phyloP scores from a whole-genome alignment of 2,888 invertebrate genomes.

The Euclidia mi region DNA sequence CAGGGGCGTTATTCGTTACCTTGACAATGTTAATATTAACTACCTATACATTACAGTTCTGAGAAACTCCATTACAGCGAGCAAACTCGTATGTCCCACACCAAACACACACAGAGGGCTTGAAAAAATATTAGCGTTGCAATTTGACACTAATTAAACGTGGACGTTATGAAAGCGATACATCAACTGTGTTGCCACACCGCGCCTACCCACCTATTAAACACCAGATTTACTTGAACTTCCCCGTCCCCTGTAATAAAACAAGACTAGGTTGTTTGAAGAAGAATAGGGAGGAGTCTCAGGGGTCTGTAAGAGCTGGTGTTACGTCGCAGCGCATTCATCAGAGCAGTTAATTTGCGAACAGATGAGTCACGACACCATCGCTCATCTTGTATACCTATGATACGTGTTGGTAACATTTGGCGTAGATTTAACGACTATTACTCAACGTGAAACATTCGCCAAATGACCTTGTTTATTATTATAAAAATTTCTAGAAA shows the following conservation, averaged over 20 bases:
- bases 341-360: conserved; percentile 88
- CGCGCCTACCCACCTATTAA: conserved; percentile 74
- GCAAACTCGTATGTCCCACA: conserved; percentile 31
- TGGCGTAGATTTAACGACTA: conserved; percentile 57
- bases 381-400: conserved; percentile 82
- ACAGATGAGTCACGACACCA: conserved; percentile 85
- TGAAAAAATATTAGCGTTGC: conserved; percentile 80
- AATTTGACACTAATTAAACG: conserved; percentile 86
- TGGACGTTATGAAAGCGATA: conserved; percentile 84
- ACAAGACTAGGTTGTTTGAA: conserved; percentile 33
- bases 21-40: neutral
- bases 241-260: conserved; percentile 40
- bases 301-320: conserved; percentile 67
- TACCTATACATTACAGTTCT: neutral
- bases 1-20: too few species aligned
- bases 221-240: conserved; percentile 64
- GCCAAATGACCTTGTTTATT: neutral
- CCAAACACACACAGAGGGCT: conserved; percentile 43
- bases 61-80: conserved; percentile 7
- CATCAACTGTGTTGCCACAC: conserved; percentile 79
- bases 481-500: neutral
- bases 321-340: conserved; percentile 77
- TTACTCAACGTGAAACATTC: conserved; percentile 10
- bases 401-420: conserved; percentile 77
- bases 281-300: conserved; percentile 36